A percentile compares a stretch with the other conserved stretches of the same genome.
These are phyloP conservation scores for Lottia scabra DNA, from an alignment of 2,888 invertebrate species.

Conservation along the genomic window DNA sequence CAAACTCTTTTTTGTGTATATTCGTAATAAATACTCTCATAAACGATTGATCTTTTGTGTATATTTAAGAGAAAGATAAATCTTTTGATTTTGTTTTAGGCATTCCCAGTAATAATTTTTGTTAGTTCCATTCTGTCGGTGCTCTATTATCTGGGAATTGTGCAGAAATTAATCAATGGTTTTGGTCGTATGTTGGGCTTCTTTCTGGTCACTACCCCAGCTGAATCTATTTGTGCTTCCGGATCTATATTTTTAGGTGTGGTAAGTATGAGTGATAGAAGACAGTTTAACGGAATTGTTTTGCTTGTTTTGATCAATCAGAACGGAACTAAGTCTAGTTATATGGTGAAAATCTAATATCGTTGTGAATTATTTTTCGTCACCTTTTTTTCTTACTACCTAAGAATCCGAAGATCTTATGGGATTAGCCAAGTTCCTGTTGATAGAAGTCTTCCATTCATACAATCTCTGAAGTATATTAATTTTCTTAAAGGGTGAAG, in stretches of 20 bases:
- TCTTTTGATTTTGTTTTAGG: conserved; percentile 67
- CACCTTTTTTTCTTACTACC: too few species aligned
- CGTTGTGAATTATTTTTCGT: too few species aligned
- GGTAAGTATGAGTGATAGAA: conserved; percentile 23
- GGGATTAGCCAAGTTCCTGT: neutral
- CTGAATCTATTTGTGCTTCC: conserved; percentile 89
- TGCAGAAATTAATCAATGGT: conserved; percentile 86
- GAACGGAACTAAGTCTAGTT: too few species aligned
- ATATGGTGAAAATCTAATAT: too few species aligned
- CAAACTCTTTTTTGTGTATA: too few species aligned
- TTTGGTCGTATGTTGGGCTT: conserved; percentile 80
- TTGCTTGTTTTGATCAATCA: too few species aligned
- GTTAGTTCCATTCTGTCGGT: conserved; percentile 90
- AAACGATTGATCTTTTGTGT: neutral
- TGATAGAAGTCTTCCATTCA: neutral
- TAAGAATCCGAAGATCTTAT: too few species aligned
- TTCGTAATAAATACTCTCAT: too few species aligned
- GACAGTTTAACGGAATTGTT: too few species aligned
- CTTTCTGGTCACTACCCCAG: conserved; percentile 87
- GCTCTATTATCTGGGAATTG: conserved; percentile 85
- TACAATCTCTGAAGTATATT: neutral
- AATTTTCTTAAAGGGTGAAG: conserved; percentile 79
- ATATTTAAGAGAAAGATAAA: neutral
- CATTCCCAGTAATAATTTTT: conserved; percentile 90
- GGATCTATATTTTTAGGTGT: conserved; percentile 95